Base-by-base conservation (phyloP, 2,888 invertebrate species). In the Hemithea aestivaria region DNA sequence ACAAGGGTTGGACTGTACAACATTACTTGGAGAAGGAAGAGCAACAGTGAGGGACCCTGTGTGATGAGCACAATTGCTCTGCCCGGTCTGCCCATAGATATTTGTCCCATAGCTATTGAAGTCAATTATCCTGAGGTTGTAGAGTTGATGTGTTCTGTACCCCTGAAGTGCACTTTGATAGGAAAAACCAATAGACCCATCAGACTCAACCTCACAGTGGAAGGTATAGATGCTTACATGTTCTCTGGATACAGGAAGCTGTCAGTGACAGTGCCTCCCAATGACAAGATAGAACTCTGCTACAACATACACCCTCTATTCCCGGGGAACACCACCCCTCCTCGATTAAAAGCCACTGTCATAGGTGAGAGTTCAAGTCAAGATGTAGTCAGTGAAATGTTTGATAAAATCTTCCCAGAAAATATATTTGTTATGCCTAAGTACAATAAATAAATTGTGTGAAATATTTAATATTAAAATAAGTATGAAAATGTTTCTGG, bases 161-260 rank as follows among this genome's bases (percentile, higher is more conserved):
- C 91, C n/a, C 82, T 93, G 6, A 89, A 89, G 34, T 94, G 95
- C 66, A 88, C 88, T 49, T 79, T 96, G 36, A 88, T 89, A 62
- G 96, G 96, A 64, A 90, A 92, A 53, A 92, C 93, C 0, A 87
- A 88, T 28, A 90, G 88, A 41, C 90, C 95, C 23, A 89, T 94
- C 40, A 91, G 94, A 45, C 80, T 96, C 21, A 91, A 90, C 55
- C 78, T 95, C 23, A 90, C 89, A 34, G 92, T 96, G 81, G 95
- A 96, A 56, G 91, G 93, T 5, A 94, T 92, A 41, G 97, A 98
- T 72, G 94, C 94, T 24, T 98, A 98, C 72, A 97, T 98, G 94
- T 97, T 96, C 81, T 93, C 97, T 43, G 98, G 98, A 1, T 96
- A 96, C 65, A 97, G 96, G 81, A 95, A 96, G 89, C 93, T 88